Base-by-base conservation (phyloP, 1,140 invertebrate species). In the Drosophila kepulauana region DNA sequence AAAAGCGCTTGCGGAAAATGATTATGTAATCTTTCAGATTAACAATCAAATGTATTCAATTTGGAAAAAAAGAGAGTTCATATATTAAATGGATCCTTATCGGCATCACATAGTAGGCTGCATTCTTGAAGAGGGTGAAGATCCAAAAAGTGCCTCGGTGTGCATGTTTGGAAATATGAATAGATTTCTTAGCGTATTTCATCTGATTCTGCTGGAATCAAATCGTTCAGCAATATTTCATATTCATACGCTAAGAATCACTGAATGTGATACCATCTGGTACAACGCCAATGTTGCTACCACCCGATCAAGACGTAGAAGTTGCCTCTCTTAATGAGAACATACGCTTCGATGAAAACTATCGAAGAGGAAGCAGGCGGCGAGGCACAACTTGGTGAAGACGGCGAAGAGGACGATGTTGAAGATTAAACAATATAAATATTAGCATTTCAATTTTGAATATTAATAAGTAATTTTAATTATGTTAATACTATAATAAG, bases 51-150 rank as follows among this genome's bases (percentile, higher is more conserved):
- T 92, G 72, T 92, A 92, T 28, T 79, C 88, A 16, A 15, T 92
- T 13, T 91, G 88, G 89, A 91, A 79, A 33, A 92, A 92, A 46
- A 51, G 79, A 1, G 74, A 91, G n/a, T n/a, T 91, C 13, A 77
- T 91, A n/a, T n/a, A n/a, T n/a, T n/a, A 92, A 2, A 85, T 92
- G 71, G 91, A 92, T 79, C 91, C 91, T 2, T 92, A 91, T 81
- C 80, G 85, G 4, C 91, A 92, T 62, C 68, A 91, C 3, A 86
- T 91, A 20, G 75, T 91, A 6, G 91, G 91, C 1, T 72, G 75
- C 4, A 75, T 81, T 16, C 54, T 89, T 38, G 75, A 78, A n/a
- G 85, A 80, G 41, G 77, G 78, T 13, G 84, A 86, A 15, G 81
- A 79, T 62, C 81, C 79, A 0, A 91, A 89, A 11, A 85, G 79